phyloP scores from a whole-genome alignment of 2,113 vertebrate genomes.

The Apaloderma vittatum region DNA sequence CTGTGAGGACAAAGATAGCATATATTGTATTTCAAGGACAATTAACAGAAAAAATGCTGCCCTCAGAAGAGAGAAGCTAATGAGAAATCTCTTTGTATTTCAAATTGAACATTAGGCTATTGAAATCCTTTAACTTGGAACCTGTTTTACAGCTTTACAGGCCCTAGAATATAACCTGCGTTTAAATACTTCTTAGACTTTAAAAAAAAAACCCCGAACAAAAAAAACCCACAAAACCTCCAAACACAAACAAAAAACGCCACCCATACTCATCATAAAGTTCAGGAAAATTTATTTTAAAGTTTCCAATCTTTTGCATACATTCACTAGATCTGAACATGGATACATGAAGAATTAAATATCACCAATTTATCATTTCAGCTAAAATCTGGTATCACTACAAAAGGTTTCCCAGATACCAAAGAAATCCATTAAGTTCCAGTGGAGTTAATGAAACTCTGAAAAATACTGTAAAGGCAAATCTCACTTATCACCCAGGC shows the following conservation, averaged over 20 bases:
- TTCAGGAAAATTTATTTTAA: background rate
- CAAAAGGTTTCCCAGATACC: background rate
- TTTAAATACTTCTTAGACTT: background rate
- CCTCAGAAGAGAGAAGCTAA: background rate
- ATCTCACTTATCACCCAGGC: background rate
- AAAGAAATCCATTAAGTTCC: background rate
- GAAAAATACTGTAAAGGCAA: background rate
- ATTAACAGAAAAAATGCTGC: background rate
- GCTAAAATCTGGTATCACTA: background rate
- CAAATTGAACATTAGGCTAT: background rate
- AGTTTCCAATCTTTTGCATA: background rate
- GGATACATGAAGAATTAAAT: background rate
- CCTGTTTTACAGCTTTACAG: background rate
- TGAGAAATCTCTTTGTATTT: background rate
- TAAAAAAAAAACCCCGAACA: background rate
- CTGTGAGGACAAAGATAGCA: background rate
- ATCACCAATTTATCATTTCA: background rate
- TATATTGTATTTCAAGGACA: background rate
- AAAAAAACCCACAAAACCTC: too few relatives aligned
- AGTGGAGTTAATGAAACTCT: background rate
- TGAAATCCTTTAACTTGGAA: background rate
- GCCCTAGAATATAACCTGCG: background rate
- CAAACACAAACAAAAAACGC: background rate
- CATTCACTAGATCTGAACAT: background rate
- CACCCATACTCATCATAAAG: background rate